Evolutionary conservation across 2,888 invertebrate genomes (phyloP).

Genomic region (Conomelus anceps): DNA sequence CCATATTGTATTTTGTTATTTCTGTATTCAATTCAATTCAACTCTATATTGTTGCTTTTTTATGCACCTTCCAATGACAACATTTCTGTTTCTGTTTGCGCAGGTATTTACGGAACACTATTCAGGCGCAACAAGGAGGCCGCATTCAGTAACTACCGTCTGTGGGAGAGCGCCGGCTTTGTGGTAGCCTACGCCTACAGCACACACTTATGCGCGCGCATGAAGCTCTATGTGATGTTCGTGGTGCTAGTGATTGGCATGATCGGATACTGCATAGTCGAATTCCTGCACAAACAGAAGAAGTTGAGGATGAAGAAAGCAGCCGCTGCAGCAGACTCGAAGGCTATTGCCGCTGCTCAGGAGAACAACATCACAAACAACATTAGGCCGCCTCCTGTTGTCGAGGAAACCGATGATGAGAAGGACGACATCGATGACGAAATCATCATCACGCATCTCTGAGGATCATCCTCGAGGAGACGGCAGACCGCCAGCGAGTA

Average conservation of each 20-base stretch:
- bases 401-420: conserved; percentile 77
- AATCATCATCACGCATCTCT: conserved; percentile 55
- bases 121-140: conserved; percentile 86
- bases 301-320: conserved; percentile 67
- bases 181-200: conserved; percentile 86
- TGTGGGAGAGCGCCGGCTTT: conserved; percentile 87
- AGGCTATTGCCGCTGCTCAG: conserved; percentile 56
- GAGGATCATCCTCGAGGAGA: neutral
- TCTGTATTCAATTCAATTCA: no score
- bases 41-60: no score
- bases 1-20: no score
- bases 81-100: conserved; percentile 34
- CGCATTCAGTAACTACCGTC: conserved; percentile 82
- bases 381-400: conserved; percentile 35
- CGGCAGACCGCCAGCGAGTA: neutral
- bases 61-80: no score
- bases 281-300: conserved; percentile 76
- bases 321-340: conserved; percentile 56
- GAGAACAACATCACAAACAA: conserved; percentile 39
- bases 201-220: conserved; percentile 74
- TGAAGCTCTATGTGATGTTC: conserved; percentile 80
- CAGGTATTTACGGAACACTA: conserved; percentile 78
- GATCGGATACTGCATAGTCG: conserved; percentile 71
- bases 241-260: conserved; percentile 67
- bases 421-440: conserved; percentile 84